Evolutionary conservation across 2,888 invertebrate species (phyloP), one percentile per base, ranked within the genome.

Genomic region (Marasmarcha lunaedactyla): DNA sequence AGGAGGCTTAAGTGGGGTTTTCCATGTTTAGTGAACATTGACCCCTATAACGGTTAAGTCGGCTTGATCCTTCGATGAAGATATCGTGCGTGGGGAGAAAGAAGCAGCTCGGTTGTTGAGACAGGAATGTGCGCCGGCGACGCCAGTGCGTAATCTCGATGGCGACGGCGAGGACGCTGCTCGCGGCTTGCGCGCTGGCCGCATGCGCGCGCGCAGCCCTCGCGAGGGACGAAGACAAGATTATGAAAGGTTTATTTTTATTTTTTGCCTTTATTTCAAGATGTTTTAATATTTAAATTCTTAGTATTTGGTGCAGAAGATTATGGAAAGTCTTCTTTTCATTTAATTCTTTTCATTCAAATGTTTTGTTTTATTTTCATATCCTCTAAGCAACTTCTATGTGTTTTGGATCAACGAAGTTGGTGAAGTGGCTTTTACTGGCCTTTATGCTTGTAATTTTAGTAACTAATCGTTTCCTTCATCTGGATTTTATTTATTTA

Each of bases 191-290:
- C 6, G 6, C 56, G 33, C 41, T 58, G 35, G 44, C 61, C 42
- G 3, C 4, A 3, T 20, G 20, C 20, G 3, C 4, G 4, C 20
- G 7, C 7, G 3, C 4, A 35, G 57, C 48, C 40, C 43, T 50
- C 38, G 67, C 73, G 47, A 61, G 76, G 46, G 81, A 83, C 48
- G 81, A 83, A 54, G 81, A 81, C 10, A 79, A 72, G 61, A 81
- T 81, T 46, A 59, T 72, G 53, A 79, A 77, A 74, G 74, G 79
- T 81, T n/a, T 20, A 63, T 43, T 40, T 41, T 41, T 34, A 37
- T 30, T 20, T n/a, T n/a, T n/a, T n/a, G n/a, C n/a, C 36, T 45
- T 37, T n/a, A 40, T 25, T 25, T 25, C 25, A 6, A 25, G n/a
- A n/a, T 25, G 9, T 25, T 9, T 6, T 5, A 25, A 25, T 25